Conservation (phyloP, 2,797 vertebrate genomes). For the Crax fasciolata region DNA sequence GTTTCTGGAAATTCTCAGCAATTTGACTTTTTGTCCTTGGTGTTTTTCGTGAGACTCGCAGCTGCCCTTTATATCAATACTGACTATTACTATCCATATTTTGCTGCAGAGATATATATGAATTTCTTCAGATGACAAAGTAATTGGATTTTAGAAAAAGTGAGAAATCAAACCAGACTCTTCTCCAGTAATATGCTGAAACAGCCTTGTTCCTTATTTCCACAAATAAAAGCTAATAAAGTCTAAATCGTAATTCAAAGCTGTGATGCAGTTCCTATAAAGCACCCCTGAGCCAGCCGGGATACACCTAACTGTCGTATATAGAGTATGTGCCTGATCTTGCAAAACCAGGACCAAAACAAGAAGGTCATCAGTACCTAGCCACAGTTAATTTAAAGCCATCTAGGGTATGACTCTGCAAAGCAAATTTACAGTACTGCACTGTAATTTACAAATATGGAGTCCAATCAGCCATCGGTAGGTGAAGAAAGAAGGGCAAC, state of each 20-base stretch:
- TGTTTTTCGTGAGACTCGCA: neutral
- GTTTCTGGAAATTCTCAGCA: neutral
- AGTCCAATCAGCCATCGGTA: neutral
- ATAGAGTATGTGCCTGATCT: neutral
- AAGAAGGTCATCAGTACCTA: neutral
- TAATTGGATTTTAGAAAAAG: neutral
- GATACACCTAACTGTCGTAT: neutral
- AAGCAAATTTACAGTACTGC: neutral
- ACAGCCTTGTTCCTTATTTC: neutral
- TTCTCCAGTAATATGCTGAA: neutral
- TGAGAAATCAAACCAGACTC: neutral
- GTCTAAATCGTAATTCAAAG: neutral
- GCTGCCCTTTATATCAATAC: neutral
- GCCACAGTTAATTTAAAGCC: neutral
- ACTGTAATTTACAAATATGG: neutral
- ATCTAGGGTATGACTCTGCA: fast-evolving
- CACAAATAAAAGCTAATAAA: neutral
- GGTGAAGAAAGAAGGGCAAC: neutral
- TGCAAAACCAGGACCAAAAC: neutral
- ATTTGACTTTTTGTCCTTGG: neutral
- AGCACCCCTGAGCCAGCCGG: neutral
- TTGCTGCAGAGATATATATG: neutral
- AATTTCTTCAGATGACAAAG: neutral
- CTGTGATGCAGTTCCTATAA: neutral
- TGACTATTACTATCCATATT: neutral